Percentiles rank a stretch among this genome's conserved stretches.
Evolutionary conservation across 2,888 invertebrate genomes (phyloP).

Genomic region (Drosophila niveifrons): DNA sequence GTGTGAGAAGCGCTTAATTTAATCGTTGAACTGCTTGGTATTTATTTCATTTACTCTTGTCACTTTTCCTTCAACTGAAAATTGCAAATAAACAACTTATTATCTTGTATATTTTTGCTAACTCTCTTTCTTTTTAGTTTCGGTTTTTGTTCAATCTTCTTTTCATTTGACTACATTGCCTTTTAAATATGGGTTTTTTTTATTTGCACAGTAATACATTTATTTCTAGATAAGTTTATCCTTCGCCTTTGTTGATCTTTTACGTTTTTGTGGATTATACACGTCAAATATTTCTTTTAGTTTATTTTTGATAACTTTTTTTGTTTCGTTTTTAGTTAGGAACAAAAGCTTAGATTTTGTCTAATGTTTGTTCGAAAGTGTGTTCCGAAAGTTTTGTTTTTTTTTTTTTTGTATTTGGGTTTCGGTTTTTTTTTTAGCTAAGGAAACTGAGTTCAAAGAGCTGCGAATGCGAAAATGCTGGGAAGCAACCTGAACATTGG

Average conservation of each 20-base stretch:
- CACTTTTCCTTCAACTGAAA: conserved; percentile 32
- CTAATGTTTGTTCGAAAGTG: conserved; percentile 38
- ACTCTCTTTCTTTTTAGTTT: conserved; percentile 28
- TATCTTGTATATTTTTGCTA: conserved; percentile 70
- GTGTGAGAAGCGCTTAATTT: conserved; percentile 74
- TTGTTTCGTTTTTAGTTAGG: conserved; percentile 34
- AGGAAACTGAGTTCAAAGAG: conserved; percentile 78
- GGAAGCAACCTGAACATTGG: conserved; percentile 60
- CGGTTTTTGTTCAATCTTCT: conserved; percentile 17
- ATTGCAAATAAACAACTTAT: conserved; percentile 52
- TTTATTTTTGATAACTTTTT: conserved; percentile 44
- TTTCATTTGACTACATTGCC: conserved; percentile 45
- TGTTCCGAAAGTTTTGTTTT: conserved; percentile 33
- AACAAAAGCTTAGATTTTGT: conserved; percentile 67
- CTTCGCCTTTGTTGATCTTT: conserved; percentile 13
- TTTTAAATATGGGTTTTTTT: conserved; percentile 29
- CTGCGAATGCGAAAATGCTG: conserved; percentile 68
- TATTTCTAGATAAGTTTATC: conserved; percentile 50
- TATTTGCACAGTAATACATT: conserved; percentile 62
- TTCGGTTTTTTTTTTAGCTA: conserved; percentile 45
- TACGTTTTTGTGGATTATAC: conserved; percentile 53
- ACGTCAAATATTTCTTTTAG: conserved; percentile 54
- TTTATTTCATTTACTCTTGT: conserved; percentile 28
- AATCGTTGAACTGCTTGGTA: conserved; percentile 75
- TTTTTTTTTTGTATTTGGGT: too few species aligned